Conservation (phyloP, 2,888 invertebrate genomes). For the Rhagophthalmus giganteus region DNA sequence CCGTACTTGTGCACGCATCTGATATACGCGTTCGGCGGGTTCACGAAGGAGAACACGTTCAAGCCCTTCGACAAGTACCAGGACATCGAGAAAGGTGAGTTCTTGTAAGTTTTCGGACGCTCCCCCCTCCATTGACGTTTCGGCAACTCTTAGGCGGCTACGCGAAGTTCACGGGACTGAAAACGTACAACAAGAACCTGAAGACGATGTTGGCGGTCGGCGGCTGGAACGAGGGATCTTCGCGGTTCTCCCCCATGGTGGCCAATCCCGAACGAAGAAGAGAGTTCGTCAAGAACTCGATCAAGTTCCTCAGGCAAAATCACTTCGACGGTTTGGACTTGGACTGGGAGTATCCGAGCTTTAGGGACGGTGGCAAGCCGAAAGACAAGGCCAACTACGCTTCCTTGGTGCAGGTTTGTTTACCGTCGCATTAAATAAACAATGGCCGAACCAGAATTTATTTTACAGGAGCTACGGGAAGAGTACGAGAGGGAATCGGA, state of each 20-base stretch:
- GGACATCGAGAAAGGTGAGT: conserved; percentile 88
- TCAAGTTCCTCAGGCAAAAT: conserved; percentile 87
- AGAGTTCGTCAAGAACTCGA: conserved; percentile 79
- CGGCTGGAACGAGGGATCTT: conserved; percentile 92
- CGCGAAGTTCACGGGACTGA: conserved; percentile 89
- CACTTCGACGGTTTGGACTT: conserved; percentile 92
- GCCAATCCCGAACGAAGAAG: conserved; percentile 74
- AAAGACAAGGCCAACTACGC: conserved; percentile 88
- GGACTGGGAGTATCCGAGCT: conserved; percentile 89
- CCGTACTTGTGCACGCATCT: conserved; percentile 93
- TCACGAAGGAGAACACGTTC: conserved; percentile 87
- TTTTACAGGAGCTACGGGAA: conserved; percentile 75
- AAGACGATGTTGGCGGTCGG: conserved; percentile 91
- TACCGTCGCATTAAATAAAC: background rate
- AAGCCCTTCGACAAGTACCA: conserved; percentile 95
- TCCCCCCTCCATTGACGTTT: too few relatives aligned
- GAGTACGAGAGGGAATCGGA: conserved; percentile 86
- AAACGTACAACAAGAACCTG: conserved; percentile 88
- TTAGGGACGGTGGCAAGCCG: conserved; percentile 77
- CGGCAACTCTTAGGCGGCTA: conserved; percentile 91
- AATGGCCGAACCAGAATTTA: too few relatives aligned
- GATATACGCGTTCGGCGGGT: conserved; percentile 90
- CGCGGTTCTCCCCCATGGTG: conserved; percentile 85
- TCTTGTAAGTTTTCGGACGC: too few relatives aligned
- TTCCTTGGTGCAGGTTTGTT: conserved; percentile 71